Evolutionary conservation across 2,888 invertebrate species (phyloP).

Genomic region (Apamea sordens): DNA sequence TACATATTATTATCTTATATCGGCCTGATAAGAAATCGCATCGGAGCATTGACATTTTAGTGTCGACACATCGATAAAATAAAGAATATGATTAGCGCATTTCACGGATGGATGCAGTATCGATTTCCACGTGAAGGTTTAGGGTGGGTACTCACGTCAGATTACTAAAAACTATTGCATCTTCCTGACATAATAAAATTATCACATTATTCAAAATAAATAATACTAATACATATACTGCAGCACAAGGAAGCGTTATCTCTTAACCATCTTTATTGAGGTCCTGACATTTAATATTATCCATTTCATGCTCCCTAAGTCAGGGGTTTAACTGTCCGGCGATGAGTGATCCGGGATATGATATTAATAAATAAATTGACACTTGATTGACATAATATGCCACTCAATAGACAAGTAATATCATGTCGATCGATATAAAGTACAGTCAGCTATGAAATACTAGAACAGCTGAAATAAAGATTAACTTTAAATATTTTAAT

Average conservation of each 20-base stretch:
- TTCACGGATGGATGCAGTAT: conserved; percentile 44
- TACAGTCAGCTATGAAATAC: conserved; percentile 8
- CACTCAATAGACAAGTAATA: conserved; percentile 33
- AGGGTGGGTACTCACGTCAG: conserved; percentile 14
- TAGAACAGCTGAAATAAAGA: conserved; percentile 13
- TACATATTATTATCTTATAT: conserved; percentile 42
- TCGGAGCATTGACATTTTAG: conserved; percentile 69
- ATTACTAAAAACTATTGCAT: not conserved
- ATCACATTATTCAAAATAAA: not conserved
- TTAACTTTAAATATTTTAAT: conserved; percentile 3
- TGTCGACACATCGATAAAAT: conserved; percentile 62
- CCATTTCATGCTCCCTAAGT: conserved; percentile 18
- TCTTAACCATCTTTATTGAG: not conserved
- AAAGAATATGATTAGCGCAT: conserved; percentile 62
- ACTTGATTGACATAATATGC: conserved; percentile 60
- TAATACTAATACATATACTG: too few species aligned
- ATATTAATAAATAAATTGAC: conserved; percentile 60
- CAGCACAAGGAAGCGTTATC: not conserved
- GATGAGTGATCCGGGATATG: conserved; percentile 37
- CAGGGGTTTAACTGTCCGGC: conserved; percentile 28
- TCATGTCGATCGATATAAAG: conserved; percentile 26
- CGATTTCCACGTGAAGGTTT: conserved; percentile 38
- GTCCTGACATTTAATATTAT: conserved; percentile 17
- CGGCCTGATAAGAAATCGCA: conserved; percentile 64
- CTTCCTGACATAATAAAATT: not conserved